Conservation (phyloP, 37 sponge, comb jelly and placozoan species). For the Agelas oroides region DNA sequence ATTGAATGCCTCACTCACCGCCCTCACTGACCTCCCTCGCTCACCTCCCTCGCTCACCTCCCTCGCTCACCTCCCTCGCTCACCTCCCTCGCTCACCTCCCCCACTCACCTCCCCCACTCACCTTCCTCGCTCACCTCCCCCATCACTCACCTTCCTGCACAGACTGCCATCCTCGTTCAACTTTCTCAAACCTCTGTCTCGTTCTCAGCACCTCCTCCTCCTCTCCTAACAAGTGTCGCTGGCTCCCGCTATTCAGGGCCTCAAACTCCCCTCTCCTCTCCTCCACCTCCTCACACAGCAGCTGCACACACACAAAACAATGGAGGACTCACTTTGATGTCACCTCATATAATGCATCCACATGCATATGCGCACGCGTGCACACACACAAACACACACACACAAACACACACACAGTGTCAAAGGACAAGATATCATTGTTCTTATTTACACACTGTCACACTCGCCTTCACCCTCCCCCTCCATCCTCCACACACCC, state of each 20-base stretch:
- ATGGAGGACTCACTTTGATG: too few relatives aligned
- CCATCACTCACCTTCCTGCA: background rate
- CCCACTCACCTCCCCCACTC: too few relatives aligned
- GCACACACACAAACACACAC: background rate
- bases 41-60: too few relatives aligned
- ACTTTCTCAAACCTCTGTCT: background rate
- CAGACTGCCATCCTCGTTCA: conserved; percentile 1
- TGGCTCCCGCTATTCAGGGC: background rate
- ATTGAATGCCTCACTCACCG: too few relatives aligned
- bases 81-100: background rate
- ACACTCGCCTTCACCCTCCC: background rate
- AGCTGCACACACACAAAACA: background rate
- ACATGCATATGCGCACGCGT: background rate
- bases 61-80: too few relatives aligned
- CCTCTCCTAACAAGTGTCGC: conserved; percentile 15
- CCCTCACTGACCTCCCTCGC: too few relatives aligned
- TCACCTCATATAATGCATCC: too few relatives aligned
- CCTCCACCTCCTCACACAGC: conserved; percentile 24
- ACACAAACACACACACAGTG: background rate
- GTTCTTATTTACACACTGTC: too few relatives aligned
- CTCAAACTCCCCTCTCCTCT: background rate
- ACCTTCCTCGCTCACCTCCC: too few relatives aligned
- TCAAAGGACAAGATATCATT: too few relatives aligned
- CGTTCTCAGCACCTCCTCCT: background rate
- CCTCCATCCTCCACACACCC: too few relatives aligned